Conservation (phyloP, 2,888 invertebrate species). For the Tetropium fuscum region DNA sequence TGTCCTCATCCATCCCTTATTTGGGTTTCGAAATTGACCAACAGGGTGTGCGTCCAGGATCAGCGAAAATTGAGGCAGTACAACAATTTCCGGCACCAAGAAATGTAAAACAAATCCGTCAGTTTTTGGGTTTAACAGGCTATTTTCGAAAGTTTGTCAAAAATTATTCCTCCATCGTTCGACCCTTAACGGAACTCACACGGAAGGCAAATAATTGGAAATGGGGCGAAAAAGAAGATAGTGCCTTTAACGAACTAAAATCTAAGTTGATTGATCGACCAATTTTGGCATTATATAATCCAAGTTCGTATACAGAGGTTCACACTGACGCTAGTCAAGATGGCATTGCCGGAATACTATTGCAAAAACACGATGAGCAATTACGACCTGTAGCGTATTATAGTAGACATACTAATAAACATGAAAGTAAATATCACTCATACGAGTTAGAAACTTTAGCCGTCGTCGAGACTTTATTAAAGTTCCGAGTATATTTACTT, state of each 20-base stretch:
- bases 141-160: slow-evolving; percentile 54
- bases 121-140: slow-evolving; percentile 52
- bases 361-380: slow-evolving; percentile 34
- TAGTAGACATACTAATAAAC: slow-evolving; percentile 34
- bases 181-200: slow-evolving; percentile 31
- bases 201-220: slow-evolving; percentile 12
- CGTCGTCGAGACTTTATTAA: slow-evolving; percentile 45
- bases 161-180: slow-evolving; percentile 42
- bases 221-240: slow-evolving; percentile 30
- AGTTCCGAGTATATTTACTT: slow-evolving; percentile 50
- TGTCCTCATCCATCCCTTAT: slow-evolving; percentile 44
- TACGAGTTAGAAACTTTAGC: slow-evolving; percentile 56
- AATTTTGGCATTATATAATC: slow-evolving; percentile 20
- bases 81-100: slow-evolving; percentile 43
- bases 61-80: slow-evolving; percentile 48
- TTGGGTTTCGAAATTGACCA: slow-evolving; percentile 48
- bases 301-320: slow-evolving; percentile 26
- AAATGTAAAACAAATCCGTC: slow-evolving; percentile 47
- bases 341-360: slow-evolving; percentile 38
- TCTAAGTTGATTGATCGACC: slow-evolving; percentile 19
- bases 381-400: slow-evolving; percentile 41
- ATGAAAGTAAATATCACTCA: slow-evolving; percentile 39
- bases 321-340: slow-evolving; percentile 32
- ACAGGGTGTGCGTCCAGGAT: slow-evolving; percentile 47
- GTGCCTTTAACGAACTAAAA: too few species aligned